Base-by-base conservation (phyloP, 2,797 vertebrate species). In the Poeciliopsis presidionis region DNA sequence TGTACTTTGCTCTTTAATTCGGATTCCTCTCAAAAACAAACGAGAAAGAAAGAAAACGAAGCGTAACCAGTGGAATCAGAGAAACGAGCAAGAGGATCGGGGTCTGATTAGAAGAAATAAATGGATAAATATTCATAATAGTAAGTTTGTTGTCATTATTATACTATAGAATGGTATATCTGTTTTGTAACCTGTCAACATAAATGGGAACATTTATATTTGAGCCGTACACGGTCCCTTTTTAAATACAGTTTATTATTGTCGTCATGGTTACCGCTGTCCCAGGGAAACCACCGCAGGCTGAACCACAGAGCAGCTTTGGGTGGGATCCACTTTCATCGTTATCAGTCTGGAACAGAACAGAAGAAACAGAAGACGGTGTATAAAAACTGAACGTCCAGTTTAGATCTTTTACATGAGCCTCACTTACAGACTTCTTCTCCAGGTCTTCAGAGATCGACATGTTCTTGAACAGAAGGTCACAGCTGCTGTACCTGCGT, bases 391-490 rank as follows among this genome's bases (percentile, higher is more conserved):
- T 33, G n/a, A 30, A 0, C 7, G n/a, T 25, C 16, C 11, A 25
- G 2, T 1, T 16, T 16, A 18, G 13, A 2, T 0, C 2, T 41
- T 73, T 61, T 16, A 22, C 16, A 53, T 25, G 0, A 0, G 12
- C 22, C 7, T 87, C 59, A 91, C 95, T n/a, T 90, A 97, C 97
- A 7, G 77, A 90, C 74, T 89, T 88, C 3, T 91, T 88, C 3
- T 91, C 93, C 73, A 81, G 75, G 80, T 93, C 91, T 74, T 95
- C 94, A 0, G 65, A 63, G 74, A 69, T 72, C 5, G 61, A 74
- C 3, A 51, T 16, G 1, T 96, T 94, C 16, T 87, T 86, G 9
- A 84, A 82, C 11, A 86, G 92, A 12, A 74, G 79, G n/a, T 96
- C 95, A 2, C 86, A 82, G 46, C 75, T 73, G 28, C 61, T 70